Evolutionary conservation across 1,140 invertebrate species (phyloP).

Genomic region (Thereuonema tuberculata): DNA sequence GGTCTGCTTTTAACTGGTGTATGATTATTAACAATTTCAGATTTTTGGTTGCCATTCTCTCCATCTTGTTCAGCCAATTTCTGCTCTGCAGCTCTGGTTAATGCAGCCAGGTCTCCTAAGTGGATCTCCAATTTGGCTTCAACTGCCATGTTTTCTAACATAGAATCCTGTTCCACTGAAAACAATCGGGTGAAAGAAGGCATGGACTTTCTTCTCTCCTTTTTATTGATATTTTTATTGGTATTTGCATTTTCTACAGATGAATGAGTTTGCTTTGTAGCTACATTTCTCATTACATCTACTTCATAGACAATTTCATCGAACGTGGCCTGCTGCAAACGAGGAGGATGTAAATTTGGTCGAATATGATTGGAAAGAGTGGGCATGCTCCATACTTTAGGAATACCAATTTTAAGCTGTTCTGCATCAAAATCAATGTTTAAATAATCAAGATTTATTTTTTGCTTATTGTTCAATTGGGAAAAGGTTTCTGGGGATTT

Average conservation of each 20-base stretch:
- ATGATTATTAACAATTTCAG: not conserved
- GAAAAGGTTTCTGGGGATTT: not conserved
- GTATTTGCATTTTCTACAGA: not conserved
- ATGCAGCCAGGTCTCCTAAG: not conserved
- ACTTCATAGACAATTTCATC: conserved; percentile 65
- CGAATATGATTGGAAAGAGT: conserved; percentile 35
- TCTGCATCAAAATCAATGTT: conserved; percentile 4
- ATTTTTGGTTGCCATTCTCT: not conserved
- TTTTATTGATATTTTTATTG: no score
- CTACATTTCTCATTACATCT: conserved; percentile 68
- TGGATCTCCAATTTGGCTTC: conserved; percentile 11
- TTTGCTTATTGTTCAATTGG: not conserved
- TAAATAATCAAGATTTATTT: conserved; percentile 1
- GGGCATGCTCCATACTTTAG: conserved; percentile 60
- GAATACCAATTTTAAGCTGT: conserved; percentile 39
- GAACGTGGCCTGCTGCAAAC: conserved; percentile 68
- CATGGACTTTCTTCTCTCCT: conserved; percentile 6
- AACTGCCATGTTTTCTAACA: conserved; percentile 5
- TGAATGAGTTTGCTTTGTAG: conserved; percentile 26
- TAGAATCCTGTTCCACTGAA: not conserved
- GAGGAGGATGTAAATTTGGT: conserved; percentile 34
- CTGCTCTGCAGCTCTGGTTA: not conserved
- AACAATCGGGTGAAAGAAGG: conserved; percentile 2
- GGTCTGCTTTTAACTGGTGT: not conserved
- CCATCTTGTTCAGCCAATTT: not conserved